phyloP scores from a whole-genome alignment of 2,888 invertebrate genomes.

The Aricia artaxerxes region DNA sequence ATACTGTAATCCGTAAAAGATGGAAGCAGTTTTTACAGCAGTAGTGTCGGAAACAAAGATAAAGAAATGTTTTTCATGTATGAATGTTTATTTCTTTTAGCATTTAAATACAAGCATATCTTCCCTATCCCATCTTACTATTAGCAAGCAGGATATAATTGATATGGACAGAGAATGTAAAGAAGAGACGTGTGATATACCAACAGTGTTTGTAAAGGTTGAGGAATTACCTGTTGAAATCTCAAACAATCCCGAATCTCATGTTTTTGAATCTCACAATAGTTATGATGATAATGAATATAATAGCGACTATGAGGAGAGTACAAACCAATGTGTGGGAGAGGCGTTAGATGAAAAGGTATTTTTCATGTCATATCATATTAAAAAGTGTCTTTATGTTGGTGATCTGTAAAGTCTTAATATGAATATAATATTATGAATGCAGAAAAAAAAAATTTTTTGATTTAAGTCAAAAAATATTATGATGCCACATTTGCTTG shows the following conservation, averaged over 20 bases:
- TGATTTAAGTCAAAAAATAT: no score
- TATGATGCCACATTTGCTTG: no score
- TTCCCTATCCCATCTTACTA: constrained; percentile 1
- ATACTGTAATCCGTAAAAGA: no score
- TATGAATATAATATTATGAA: no score
- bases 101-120: not conserved
- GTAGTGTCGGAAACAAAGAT: no score
- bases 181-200: not conserved
- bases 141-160: not conserved
- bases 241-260: not conserved
- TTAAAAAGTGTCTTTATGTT: no score
- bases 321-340: not conserved
- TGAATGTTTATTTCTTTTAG: constrained; percentile 16
- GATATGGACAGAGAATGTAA: not conserved
- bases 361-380: not conserved
- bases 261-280: constrained; percentile 6
- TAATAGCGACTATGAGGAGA: not conserved
- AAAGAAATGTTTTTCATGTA: no score
- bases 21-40: no score
- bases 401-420: no score
- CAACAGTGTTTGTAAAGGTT: constrained; percentile 21
- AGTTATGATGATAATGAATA: not conserved
- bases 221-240: not conserved
- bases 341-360: not conserved
- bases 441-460: no score